Evolutionary conservation across 2,113 vertebrate species (phyloP), one percentile per base, ranked within the genome.

Genomic region (Drymodes brunneopygia): DNA sequence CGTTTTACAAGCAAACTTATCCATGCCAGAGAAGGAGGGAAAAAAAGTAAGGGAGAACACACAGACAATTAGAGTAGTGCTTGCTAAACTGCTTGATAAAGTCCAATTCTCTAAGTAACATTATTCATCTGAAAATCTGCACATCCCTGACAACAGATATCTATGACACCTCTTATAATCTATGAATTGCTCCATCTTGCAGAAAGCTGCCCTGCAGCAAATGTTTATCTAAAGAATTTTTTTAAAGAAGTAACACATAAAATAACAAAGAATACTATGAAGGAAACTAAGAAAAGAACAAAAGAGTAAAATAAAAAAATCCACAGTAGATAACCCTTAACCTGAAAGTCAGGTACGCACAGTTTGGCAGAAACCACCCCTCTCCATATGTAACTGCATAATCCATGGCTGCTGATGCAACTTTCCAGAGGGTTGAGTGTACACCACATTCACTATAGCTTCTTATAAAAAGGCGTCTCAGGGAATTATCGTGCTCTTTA

Each of bases 341-440:
- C 1, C 3, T 35, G 38, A 45, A 79, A 88, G 24, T 7, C 56
- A 78, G 53, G 38, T 25, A 45, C 8, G 0, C 3, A 23, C 14
- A 44, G 13, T 13, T 18, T 7, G 29, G 40, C 44, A 75, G 33
- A 33, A 94, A 9, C 57, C 77, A 78, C 29, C 42, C 18, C 85
- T 67, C 54, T 64, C 67, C 47, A 24, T 45, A 78, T 16, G 38
- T 24, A 45, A 74, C 47, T 67, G 74, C 29, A 61, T 79, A 78
- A 92, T 27, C 42, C 27, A 60, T 4, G 48, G 72, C 40, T 54
- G 92, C 92, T 97, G 94, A 96, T 95, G 89, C 92, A 98, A 98
- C 50, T 85, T 94, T 50, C 57, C 80, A 38, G 51, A 75, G 69
- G 57, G 66, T 38, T 96, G 88, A 92, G 60, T 44, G 42, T 29